Evolutionary conservation across 1,140 invertebrate genomes (phyloP).

Genomic region (Pseudomyrmex sp.): DNA sequence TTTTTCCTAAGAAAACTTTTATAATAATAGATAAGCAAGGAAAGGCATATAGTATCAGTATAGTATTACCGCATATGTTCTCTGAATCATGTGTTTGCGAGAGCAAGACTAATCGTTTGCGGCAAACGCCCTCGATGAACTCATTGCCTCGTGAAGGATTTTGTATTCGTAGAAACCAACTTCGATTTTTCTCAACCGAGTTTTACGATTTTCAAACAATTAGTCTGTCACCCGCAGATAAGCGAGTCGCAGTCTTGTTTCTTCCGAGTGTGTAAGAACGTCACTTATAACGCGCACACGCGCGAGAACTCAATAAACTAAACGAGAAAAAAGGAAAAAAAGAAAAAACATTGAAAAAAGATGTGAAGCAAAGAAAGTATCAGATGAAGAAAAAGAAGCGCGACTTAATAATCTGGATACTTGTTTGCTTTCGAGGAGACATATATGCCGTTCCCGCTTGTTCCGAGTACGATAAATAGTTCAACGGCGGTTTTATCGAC

Average conservation of each 20-base stretch:
- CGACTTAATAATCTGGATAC: constrained; percentile 71
- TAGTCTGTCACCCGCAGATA: constrained; percentile 52
- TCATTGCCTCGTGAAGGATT: constrained; percentile 51
- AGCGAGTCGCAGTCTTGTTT: constrained; percentile 37
- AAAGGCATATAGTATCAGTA: neutral
- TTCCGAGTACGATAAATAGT: constrained; percentile 77
- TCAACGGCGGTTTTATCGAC: constrained; percentile 76
- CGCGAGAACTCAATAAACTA: constrained; percentile 29
- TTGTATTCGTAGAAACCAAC: constrained; percentile 45
- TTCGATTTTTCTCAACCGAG: constrained; percentile 58
- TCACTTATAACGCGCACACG: constrained; percentile 74
- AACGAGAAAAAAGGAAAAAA: neutral
- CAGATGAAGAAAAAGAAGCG: constrained; percentile 28
- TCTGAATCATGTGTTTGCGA: constrained; percentile 21
- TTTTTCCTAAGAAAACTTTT: neutral
- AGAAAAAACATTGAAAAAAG: constrained; percentile 15
- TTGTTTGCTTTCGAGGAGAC: constrained; percentile 60
- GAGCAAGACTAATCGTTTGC: constrained; percentile 22
- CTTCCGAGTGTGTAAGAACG: constrained; percentile 60
- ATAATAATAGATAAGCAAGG: neutral
- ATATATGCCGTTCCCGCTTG: constrained; percentile 28
- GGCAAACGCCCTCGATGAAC: constrained; percentile 58
- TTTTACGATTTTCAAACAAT: constrained; percentile 80
- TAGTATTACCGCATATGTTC: neutral
- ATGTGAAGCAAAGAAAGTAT: constrained; percentile 16